phyloP scores from a whole-genome alignment of 2,113 vertebrate genomes.

The Probosciger aterrimus region DNA sequence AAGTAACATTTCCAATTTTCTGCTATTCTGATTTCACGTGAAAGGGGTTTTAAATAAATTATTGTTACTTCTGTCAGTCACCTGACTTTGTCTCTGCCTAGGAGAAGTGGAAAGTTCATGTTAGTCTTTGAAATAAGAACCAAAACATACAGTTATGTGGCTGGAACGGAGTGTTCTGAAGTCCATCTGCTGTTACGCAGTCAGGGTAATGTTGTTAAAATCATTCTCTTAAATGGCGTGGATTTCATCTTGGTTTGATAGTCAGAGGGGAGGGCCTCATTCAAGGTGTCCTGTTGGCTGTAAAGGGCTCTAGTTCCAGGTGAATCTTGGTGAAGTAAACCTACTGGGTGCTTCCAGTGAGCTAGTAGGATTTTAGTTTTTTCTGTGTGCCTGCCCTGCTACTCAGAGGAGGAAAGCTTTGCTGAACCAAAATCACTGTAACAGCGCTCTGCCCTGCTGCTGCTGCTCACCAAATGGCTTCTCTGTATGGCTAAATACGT shows the following conservation, averaged over 20 bases:
- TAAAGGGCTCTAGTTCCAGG: background rate
- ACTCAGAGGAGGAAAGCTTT: background rate
- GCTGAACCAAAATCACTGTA: background rate
- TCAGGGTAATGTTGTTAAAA: background rate
- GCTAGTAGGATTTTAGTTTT: background rate
- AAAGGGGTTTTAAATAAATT: fast-evolving
- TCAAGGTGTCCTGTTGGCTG: background rate
- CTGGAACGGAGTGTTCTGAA: background rate
- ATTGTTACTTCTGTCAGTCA: background rate
- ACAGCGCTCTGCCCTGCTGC: background rate
- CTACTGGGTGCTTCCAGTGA: background rate
- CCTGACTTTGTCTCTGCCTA: background rate
- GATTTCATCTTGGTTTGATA: background rate
- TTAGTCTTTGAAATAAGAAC: background rate
- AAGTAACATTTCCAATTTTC: background rate
- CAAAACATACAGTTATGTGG: background rate
- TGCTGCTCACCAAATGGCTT: background rate
- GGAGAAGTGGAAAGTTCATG: background rate
- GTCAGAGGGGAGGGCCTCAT: background rate
- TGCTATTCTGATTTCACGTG: background rate
- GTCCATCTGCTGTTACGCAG: background rate
- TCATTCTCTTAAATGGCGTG: background rate
- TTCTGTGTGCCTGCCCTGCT: background rate
- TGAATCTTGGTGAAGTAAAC: background rate
- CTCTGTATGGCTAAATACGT: fast-evolving